These are phyloP conservation scores for Bubo bubo DNA, from an alignment of 2,113 vertebrate genomes.

Conservation along the genomic window DNA sequence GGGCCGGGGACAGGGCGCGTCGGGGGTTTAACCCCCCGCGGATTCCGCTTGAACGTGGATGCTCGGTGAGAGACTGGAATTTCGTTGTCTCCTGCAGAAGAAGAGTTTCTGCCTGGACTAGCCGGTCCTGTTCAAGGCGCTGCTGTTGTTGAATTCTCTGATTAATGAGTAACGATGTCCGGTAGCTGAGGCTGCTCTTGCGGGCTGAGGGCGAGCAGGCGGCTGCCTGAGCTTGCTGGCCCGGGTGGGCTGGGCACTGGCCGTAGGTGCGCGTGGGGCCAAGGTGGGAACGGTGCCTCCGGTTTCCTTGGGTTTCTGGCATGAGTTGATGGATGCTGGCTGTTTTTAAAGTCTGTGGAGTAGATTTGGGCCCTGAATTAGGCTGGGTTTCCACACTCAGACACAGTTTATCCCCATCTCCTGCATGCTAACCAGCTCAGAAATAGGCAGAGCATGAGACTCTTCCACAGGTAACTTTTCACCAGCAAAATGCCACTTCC, in stretches of 20 bases:
- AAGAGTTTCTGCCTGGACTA: neutral
- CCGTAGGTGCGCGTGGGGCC: fast-evolving
- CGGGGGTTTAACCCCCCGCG: fast-evolving
- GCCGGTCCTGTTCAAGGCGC: neutral
- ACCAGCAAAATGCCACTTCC: neutral
- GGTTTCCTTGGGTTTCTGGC: neutral
- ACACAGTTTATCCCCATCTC: fast-evolving
- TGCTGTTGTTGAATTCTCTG: neutral
- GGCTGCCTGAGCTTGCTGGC: neutral
- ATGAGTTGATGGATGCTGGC: fast-evolving
- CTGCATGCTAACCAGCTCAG: neutral
- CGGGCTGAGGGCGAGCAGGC: neutral
- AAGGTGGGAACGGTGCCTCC: fast-evolving
- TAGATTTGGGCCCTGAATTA: neutral
- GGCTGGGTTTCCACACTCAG: neutral
- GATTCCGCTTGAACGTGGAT: fast-evolving
- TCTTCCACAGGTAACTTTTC: neutral
- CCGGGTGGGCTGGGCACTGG: neutral
- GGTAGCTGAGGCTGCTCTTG: neutral
- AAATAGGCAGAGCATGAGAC: fast-evolving
- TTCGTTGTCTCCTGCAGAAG: neutral
- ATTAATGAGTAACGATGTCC: neutral
- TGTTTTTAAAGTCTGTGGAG: neutral
- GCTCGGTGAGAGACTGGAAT: fast-evolving
- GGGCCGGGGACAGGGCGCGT: neutral